phyloP scores from a whole-genome alignment of 2,888 invertebrate genomes.

The Drosophila subsilvestris region DNA sequence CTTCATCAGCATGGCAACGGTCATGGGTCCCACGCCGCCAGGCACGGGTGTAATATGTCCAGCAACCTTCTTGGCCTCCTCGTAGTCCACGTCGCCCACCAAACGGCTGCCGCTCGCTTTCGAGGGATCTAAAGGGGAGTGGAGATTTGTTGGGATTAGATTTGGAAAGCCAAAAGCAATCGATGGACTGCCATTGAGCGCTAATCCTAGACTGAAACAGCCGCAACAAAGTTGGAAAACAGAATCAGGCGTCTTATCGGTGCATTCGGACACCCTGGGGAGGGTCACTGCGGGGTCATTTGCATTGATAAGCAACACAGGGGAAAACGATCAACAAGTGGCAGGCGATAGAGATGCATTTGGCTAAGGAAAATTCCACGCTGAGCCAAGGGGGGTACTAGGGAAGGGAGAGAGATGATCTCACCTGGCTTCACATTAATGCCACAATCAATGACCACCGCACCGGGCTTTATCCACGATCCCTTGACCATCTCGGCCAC shows the following conservation, averaged over 20 bases:
- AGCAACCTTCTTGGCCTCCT: constrained; percentile 91
- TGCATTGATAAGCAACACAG: constrained; percentile 24
- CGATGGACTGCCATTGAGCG: not conserved
- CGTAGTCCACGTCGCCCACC: constrained; percentile 97
- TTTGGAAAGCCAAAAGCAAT: not conserved
- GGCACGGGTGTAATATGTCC: constrained; percentile 97
- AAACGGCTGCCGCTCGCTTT: constrained; percentile 91
- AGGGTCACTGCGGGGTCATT: constrained; percentile 27
- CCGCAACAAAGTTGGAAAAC: constrained; percentile 10
- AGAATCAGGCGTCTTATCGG: constrained; percentile 34
- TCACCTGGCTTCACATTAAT: constrained; percentile 95
- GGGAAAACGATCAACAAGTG: constrained; percentile 21
- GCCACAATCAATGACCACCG: constrained; percentile 99
- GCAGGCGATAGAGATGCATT: not conserved
- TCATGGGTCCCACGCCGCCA: constrained; percentile 99
- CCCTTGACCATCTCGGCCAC: constrained; percentile 95
- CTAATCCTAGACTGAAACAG: not conserved
- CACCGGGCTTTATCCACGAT: constrained; percentile 98
- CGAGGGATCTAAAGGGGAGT: constrained; percentile 86
- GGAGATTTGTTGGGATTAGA: not conserved
- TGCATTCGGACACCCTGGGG: too few relatives aligned
- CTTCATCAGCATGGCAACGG: constrained; percentile 98
- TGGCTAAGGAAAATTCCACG: constrained; percentile 2
- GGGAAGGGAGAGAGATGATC: not conserved
- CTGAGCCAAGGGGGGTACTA: too few relatives aligned